A percentile compares a stretch with the other conserved stretches of the same genome.
phyloP scores from a whole-genome alignment of 1,140 invertebrate genomes.

The Ooceraea biroi region DNA sequence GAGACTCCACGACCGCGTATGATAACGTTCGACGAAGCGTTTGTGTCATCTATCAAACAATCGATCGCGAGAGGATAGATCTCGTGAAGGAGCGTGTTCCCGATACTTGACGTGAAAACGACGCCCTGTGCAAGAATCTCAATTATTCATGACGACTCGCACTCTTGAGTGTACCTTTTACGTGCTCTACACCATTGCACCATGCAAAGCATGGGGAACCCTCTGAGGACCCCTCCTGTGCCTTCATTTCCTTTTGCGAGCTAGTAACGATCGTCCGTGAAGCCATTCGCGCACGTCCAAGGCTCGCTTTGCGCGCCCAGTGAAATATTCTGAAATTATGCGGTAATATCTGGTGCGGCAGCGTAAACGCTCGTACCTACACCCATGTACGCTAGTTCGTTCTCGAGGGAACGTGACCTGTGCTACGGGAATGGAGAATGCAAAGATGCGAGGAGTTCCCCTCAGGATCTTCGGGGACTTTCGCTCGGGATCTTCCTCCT shows the following conservation, averaged over 20 bases:
- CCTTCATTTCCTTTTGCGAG: slow-evolving; percentile 44
- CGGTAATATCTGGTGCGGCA: slow-evolving; percentile 79
- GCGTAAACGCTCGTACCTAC: slow-evolving; percentile 55
- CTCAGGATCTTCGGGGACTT: slow-evolving; percentile 61
- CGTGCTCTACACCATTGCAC: slow-evolving; percentile 49
- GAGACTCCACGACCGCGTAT: too few species aligned
- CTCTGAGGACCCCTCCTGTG: slow-evolving; percentile 44
- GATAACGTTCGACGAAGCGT: slow-evolving; percentile 11
- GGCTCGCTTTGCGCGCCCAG: slow-evolving; percentile 62
- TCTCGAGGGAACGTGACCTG: slow-evolving; percentile 69
- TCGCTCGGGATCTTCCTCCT: slow-evolving; percentile 53
- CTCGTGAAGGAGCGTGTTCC: slow-evolving; percentile 17
- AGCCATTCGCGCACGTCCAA: slow-evolving; percentile 55
- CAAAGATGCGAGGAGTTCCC: slow-evolving; percentile 58
- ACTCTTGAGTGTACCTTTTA: slow-evolving; percentile 55
- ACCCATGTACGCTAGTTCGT: slow-evolving; percentile 57
- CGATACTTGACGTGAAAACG: slow-evolving; percentile 47
- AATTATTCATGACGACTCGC: slow-evolving; percentile 59
- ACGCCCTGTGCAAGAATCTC: slow-evolving; percentile 54
- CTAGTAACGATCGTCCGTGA: slow-evolving; percentile 61
- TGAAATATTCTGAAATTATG: slow-evolving; percentile 83
- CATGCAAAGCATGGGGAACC: slow-evolving; percentile 52
- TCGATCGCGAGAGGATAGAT: slow-evolving; percentile 48
- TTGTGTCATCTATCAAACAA: slow-evolving; percentile 6
- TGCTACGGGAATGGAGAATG: slow-evolving; percentile 48